Evolutionary conservation across 2,113 vertebrate species (phyloP), one percentile per base, ranked within the genome.

Genomic region (Athene noctua): DNA sequence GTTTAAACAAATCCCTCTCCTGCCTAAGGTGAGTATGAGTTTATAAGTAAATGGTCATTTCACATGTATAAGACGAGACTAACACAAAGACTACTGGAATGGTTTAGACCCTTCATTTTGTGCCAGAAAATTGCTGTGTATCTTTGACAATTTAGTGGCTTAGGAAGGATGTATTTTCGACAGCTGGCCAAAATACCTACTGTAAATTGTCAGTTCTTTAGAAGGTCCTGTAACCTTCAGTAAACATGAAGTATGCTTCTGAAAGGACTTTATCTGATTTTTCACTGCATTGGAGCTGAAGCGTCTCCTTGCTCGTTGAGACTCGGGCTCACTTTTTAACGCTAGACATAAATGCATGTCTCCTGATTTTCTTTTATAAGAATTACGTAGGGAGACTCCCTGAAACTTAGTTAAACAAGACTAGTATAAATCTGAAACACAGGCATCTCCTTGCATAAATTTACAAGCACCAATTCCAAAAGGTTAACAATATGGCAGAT

Each of bases 361-460:
- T 71, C n/a, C 44, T 52, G 40, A 61, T 65, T 92, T 92, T 82
- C 40, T 63, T 55, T 34, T 30, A 30, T n/a, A 59, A 49, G 49
- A 91, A 87, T 90, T 84, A 68, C 5, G 5, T 38, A 81, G 78
- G 71, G 66, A 92, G 49, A 94, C 66, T 95, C 88, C 66, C 54
- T 81, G 46, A 63, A 84, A 92, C 57, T 82, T 61, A 51, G 20
- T 70, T 72, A 86, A 75, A 91, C 55, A 15, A 73, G 54, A 25
- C 15, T 58, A 38, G 40, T 47, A 92, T 77, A 96, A 91, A 92
- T 81, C 29, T 79, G 73, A 86, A 93, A 81, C 68, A 81, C 26
- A 89, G 94, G 57, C 70, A 84, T 74, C 65, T 87, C 61, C 65
- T 42, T 75, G 93, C 81, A 96, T 95, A 96, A 95, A 95, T 94